Evolutionary conservation across 2,797 vertebrate genomes (phyloP).

Genomic region (Periophthalmus magnuspinnatus): DNA sequence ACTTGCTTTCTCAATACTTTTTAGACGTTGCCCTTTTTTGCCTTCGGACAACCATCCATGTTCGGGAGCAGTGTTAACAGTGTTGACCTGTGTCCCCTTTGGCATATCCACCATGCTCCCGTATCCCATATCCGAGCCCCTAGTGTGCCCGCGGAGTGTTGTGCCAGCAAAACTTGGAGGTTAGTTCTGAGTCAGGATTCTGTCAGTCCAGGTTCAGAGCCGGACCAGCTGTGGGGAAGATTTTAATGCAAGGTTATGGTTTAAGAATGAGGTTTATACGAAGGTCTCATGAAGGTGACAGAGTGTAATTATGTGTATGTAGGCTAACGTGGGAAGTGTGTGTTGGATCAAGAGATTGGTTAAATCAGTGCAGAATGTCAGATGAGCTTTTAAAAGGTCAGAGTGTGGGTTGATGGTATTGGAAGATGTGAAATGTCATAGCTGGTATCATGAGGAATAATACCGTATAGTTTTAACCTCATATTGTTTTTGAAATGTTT

Average conservation of each 20-base stretch:
- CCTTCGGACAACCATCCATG: conserved; percentile 13
- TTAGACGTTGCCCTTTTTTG: not conserved
- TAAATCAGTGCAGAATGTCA: not conserved
- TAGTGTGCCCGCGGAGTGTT: conserved; percentile 20
- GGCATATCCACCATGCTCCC: conserved; percentile 18
- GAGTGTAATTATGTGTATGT: not conserved
- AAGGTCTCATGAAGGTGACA: not conserved
- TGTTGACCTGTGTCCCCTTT: conserved; percentile 19
- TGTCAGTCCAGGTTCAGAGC: conserved; percentile 7
- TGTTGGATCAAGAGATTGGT: not conserved
- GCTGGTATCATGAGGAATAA: no score
- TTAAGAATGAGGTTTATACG: not conserved
- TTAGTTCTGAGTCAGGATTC: conserved; percentile 44
- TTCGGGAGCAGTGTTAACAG: conserved; percentile 17
- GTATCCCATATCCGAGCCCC: conserved; percentile 20
- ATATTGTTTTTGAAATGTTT: no score
- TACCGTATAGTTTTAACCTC: no score
- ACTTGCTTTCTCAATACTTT: conserved; percentile 9
- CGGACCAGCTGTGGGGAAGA: not conserved
- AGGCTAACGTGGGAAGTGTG: not conserved
- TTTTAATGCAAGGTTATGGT: not conserved
- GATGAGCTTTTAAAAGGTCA: not conserved
- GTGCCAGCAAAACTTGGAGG: conserved; percentile 43
- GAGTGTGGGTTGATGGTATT: not conserved
- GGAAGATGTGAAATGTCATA: not conserved